Conservation (phyloP, 1,140 invertebrate genomes). For the Archivesica marissinica region DNA sequence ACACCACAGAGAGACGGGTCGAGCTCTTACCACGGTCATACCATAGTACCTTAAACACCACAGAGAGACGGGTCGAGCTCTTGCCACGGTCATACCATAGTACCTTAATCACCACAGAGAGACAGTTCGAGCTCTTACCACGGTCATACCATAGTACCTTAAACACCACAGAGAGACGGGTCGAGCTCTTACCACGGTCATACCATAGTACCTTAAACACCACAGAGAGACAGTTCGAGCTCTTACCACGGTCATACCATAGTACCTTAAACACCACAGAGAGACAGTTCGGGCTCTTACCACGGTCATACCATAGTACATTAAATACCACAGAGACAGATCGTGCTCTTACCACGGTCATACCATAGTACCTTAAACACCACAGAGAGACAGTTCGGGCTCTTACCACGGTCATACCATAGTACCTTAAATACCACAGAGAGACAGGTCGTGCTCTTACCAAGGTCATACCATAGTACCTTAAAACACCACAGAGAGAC, state of each 20-base stretch:
- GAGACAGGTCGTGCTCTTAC: too few relatives aligned
- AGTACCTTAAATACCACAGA: background rate
- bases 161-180: background rate
- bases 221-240: background rate
- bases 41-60: conserved; percentile 51
- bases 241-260: too few relatives aligned
- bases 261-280: conserved; percentile 11
- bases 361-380: background rate
- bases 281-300: too few relatives aligned
- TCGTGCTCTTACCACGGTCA: background rate
- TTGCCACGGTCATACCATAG: too few relatives aligned
- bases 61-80: too few relatives aligned
- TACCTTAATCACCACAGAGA: too few relatives aligned
- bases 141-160: background rate
- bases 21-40: too few relatives aligned
- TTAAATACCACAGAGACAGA: too few relatives aligned
- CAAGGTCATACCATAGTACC: too few relatives aligned
- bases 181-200: background rate
- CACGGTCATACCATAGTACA: too few relatives aligned
- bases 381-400: background rate
- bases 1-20: background rate
- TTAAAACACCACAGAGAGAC: too few relatives aligned
- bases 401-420: background rate
- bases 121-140: background rate
- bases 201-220: background rate